Conservation (phyloP, 1,140 invertebrate genomes). For the Pseudobourletiella spinata region DNA sequence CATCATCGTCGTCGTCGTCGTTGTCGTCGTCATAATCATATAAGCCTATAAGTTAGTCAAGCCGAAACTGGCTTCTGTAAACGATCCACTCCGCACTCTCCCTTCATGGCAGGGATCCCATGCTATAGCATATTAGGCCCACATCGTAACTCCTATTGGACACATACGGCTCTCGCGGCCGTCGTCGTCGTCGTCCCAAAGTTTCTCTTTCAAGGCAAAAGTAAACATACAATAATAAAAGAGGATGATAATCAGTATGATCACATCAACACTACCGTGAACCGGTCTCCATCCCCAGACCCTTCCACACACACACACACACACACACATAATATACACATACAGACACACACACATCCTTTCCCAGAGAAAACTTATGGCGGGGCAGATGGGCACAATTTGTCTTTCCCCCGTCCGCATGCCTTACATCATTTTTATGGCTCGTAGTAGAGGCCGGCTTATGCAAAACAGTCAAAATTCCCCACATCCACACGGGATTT, state of each 20-base stretch:
- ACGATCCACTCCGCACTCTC: no score
- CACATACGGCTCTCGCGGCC: no score
- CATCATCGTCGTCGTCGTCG: no score
- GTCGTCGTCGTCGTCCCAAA: no score
- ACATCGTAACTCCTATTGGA: no score
- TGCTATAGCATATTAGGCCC: no score
- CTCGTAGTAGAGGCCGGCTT: conserved; percentile 13
- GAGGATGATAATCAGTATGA: not conserved
- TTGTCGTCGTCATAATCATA: no score
- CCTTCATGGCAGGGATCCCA: no score
- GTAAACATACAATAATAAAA: not conserved
- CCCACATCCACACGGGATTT: conserved; percentile 10
- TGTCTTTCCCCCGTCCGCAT: conserved; percentile 21
- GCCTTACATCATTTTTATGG: conserved; percentile 21
- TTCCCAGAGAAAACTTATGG: no score
- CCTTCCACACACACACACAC: not conserved
- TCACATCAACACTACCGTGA: not conserved
- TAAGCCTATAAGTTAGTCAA: no score
- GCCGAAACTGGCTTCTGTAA: no score
- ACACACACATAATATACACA: not conserved
- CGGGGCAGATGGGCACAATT: conserved; percentile 28
- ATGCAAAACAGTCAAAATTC: conserved; percentile 27
- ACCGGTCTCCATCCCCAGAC: no score
- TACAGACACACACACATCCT: not conserved
- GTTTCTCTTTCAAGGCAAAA: not conserved